Base-by-base conservation (phyloP, 2,888 invertebrate species). In the Aplocera efformata region DNA sequence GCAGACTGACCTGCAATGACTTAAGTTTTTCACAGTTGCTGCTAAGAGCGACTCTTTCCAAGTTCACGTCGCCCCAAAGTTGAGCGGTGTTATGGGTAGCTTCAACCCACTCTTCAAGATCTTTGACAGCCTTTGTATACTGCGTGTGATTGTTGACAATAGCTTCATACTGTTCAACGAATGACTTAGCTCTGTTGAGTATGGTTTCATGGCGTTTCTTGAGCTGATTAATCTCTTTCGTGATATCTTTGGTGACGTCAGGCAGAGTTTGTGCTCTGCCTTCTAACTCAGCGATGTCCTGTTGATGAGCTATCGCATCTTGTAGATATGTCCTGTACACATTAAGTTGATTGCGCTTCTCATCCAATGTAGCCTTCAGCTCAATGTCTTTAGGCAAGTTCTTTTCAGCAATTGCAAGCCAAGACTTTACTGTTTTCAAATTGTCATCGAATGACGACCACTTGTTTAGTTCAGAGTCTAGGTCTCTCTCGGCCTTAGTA, bases 391-490 rank as follows among this genome's bases (percentile, higher is more conserved):
- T 90, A 0, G 94, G 93, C 11, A 98, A 78, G 55, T 94, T 92
- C 45, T 91, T 90, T 66, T 96, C 95, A 5, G 94, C 91, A 36
- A 91, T 89, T 26, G 91, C 90, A 38, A 98, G 72, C 98, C 98
- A 98, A 35, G 89, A 89, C 58, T 93, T 91, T 13, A 98, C 92
- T 27, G 90, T 91, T 39, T 94, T 94, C 7, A 94, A 90, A 54
- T 94, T 93, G 62, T 97, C 96, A 73, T 97, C 96, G 68, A 97
- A 97, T 2, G 95, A 95, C 9, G 94, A 94, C 97, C 97, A 98
- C 58, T 94, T 92, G 31, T 92, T 92, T 38, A 97, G 90, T 79
- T 95, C 96, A 0, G 93, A 92, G 75, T 96, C 95, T 11, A 98
- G 89, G 59, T 95, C 93, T 40, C 95, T 91, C 55, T 96, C 94